Percentiles rank a stretch among this genome's conserved stretches.
These are phyloP conservation scores for Hydropotes inermis DNA, from an alignment of 2,113 vertebrate genomes.

Conservation along the genomic window DNA sequence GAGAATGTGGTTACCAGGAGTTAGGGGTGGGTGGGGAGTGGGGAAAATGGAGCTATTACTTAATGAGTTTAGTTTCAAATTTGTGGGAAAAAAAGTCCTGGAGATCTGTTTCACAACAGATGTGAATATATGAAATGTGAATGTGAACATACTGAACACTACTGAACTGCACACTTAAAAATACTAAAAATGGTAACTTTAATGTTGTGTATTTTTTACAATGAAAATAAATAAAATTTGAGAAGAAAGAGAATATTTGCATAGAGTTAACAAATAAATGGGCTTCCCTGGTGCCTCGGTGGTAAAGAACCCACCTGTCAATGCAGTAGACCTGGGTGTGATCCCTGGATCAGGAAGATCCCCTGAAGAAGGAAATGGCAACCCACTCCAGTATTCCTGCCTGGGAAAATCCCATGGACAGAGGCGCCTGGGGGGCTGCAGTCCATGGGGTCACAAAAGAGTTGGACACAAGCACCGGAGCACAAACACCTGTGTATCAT, in stretches of 20 bases:
- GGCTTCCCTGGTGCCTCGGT: background rate
- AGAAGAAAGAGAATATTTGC: background rate
- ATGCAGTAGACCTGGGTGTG: background rate
- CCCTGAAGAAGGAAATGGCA: background rate
- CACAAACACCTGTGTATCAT: background rate
- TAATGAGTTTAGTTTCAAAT: background rate
- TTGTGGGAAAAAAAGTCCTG: background rate
- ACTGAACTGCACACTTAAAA: background rate
- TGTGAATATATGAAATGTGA: background rate
- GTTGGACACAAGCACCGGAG: background rate
- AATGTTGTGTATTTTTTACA: background rate
- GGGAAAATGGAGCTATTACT: background rate
- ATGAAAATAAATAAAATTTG: background rate
- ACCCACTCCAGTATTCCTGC: background rate
- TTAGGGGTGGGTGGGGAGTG: background rate
- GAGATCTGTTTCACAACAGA: background rate
- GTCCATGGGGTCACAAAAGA: background rate
- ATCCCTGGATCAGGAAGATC: background rate
- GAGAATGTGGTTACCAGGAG: background rate
- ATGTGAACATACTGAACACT: background rate
- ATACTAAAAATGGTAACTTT: background rate
- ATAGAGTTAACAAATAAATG: background rate
- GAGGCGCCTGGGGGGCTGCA: background rate
- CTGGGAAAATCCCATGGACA: background rate
- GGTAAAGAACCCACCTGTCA: background rate